phyloP scores from a whole-genome alignment of 2,888 invertebrate genomes.

The Hypomecis punctinalis region DNA sequence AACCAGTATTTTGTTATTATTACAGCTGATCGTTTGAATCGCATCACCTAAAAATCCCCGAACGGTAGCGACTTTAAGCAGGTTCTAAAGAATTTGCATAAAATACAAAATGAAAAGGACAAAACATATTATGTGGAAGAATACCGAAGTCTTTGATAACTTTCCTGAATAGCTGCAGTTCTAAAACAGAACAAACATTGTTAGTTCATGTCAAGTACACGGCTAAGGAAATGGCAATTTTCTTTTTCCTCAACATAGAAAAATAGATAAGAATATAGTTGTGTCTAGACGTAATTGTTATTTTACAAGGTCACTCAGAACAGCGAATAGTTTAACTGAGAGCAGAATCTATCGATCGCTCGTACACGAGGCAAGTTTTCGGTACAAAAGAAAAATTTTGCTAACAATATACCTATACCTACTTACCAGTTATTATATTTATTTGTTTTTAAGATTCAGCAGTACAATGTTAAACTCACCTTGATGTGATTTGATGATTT shows the following conservation, averaged over 20 bases:
- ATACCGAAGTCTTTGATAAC: not conserved
- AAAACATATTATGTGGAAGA: not conserved
- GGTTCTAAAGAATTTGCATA: constrained; percentile 1
- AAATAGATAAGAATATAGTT: not conserved
- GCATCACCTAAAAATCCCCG: not conserved
- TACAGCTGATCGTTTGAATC: too few relatives aligned
- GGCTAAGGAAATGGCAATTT: not conserved
- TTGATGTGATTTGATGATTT: too few relatives aligned
- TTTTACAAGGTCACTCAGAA: constrained; percentile 3
- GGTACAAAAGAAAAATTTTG: too few relatives aligned
- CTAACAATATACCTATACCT: too few relatives aligned
- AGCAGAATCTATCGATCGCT: too few relatives aligned
- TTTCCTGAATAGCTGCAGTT: not conserved
- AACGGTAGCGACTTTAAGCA: not conserved
- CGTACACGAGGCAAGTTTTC: too few relatives aligned
- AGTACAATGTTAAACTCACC: too few relatives aligned
- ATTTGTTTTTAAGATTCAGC: too few relatives aligned
- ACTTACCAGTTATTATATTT: too few relatives aligned
- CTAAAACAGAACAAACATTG: not conserved
- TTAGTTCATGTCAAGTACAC: not conserved
- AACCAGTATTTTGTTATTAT: too few relatives aligned
- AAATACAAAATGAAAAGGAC: not conserved
- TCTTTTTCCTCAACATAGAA: constrained; percentile 6
- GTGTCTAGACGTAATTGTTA: not conserved
- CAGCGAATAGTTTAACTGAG: not conserved